Percentiles rank a stretch among this genome's conserved stretches.
phyloP scores from a whole-genome alignment of 2,113 vertebrate species.

The Chloropsis cyanopogon region DNA sequence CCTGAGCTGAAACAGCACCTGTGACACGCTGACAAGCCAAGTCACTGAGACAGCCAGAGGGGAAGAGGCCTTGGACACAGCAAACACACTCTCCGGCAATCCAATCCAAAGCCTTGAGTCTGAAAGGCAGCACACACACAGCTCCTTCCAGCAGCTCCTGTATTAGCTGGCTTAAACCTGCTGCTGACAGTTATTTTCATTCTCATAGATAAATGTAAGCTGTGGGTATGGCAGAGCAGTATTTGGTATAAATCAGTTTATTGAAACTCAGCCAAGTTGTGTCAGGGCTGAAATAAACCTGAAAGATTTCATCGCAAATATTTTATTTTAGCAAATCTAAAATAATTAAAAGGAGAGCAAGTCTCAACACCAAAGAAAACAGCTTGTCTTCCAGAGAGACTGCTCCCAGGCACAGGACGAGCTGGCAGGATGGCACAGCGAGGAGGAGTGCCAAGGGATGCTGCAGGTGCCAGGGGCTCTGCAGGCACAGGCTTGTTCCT shows the following conservation, averaged over 20 bases:
- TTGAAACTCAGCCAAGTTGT: not conserved
- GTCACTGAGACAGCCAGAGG: not conserved
- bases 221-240: not conserved
- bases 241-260: not conserved
- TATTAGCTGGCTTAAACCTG: not conserved
- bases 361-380: not conserved
- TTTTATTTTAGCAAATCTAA: constrained; percentile 6
- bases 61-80: not conserved
- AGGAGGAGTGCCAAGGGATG: not conserved
- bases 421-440: not conserved
- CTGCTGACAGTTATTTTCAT: not conserved
- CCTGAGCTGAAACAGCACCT: not conserved
- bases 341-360: not conserved
- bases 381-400: not conserved
- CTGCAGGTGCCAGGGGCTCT: not conserved
- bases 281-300: constrained; percentile 17
- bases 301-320: not conserved
- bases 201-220: not conserved
- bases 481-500: not conserved
- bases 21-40: not conserved
- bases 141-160: not conserved
- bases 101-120: not conserved
- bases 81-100: not conserved
- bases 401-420: not conserved
- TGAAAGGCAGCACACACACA: not conserved